Conservation (phyloP, 2,113 vertebrate species). For the Lucifuga dentata region DNA sequence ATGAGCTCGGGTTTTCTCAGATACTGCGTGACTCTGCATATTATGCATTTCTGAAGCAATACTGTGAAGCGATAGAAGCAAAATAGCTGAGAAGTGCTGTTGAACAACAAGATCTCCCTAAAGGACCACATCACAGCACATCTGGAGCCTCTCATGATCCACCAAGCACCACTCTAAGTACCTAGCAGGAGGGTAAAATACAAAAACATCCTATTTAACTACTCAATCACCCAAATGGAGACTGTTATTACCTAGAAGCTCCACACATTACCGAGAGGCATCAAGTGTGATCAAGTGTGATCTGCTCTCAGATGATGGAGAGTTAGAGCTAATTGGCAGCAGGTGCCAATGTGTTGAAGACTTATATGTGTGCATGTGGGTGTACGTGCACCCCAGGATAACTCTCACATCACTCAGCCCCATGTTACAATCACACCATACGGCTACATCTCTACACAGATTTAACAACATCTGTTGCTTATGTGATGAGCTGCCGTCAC, state of each 20-base stretch:
- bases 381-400: conserved; percentile 29
- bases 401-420: conserved; percentile 27
- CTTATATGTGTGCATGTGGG: conserved; percentile 32
- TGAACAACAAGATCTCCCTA: conserved; percentile 47
- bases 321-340: conserved; percentile 65
- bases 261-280: conserved; percentile 42
- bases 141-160: conserved; percentile 65
- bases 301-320: conserved; percentile 54
- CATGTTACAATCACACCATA: conserved; percentile 48
- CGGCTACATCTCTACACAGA: conserved; percentile 33
- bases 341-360: conserved; percentile 59
- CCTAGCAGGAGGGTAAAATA: conserved; percentile 24
- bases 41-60: conserved; percentile 12
- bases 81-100: conserved; percentile 43
- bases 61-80: conserved; percentile 3
- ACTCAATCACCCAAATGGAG: conserved; percentile 70
- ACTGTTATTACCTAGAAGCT: conserved; percentile 66
- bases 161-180: conserved; percentile 53
- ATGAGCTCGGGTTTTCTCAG: background rate
- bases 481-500: conserved; percentile 40
- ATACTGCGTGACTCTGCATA: background rate
- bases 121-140: conserved; percentile 43
- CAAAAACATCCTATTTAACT: conserved; percentile 59
- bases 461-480: conserved; percentile 61
- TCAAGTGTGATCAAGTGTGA: conserved; percentile 44